These are phyloP conservation scores for Lithophane socia DNA, from an alignment of 2,888 invertebrate species.

Conservation along the genomic window DNA sequence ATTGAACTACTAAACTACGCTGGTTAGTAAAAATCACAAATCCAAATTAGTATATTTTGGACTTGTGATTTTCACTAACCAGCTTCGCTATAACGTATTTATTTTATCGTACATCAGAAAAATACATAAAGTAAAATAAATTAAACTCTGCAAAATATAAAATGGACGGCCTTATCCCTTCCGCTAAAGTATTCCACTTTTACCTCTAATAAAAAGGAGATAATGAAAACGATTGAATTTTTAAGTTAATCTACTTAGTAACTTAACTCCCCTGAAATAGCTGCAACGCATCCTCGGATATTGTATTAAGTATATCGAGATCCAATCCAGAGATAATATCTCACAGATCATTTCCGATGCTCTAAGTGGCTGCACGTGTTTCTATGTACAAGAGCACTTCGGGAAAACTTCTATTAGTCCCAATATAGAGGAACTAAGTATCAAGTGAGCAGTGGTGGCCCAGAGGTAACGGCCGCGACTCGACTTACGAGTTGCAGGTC, in stretches of 20 bases:
- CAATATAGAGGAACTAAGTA: neutral
- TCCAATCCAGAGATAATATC: constrained; percentile 27
- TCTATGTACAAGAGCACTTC: neutral
- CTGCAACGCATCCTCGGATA: neutral
- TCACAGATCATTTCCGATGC: constrained; percentile 15
- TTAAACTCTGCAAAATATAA: too few species aligned
- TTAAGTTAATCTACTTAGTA: neutral
- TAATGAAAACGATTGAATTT: neutral
- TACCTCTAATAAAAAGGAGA: neutral
- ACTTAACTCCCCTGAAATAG: neutral
- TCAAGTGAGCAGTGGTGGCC: too few species aligned
- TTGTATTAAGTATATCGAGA: constrained; percentile 7
- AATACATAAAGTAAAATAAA: too few species aligned
- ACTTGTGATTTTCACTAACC: neutral
- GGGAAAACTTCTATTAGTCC: neutral
- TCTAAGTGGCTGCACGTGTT: constrained; percentile 8
- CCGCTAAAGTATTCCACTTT: neutral
- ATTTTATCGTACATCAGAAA: too few species aligned
- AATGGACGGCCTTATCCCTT: too few species aligned
- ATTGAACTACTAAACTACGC: too few species aligned
- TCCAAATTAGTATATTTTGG: neutral
- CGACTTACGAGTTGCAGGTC: too few species aligned
- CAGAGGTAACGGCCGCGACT: too few species aligned
- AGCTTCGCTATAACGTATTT: neutral
- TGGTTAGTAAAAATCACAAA: too few species aligned